Percentiles rank a stretch among this genome's conserved stretches.
Evolutionary conservation across 2,797 vertebrate species (phyloP).

Genomic region (Champsocephalus gunnari): DNA sequence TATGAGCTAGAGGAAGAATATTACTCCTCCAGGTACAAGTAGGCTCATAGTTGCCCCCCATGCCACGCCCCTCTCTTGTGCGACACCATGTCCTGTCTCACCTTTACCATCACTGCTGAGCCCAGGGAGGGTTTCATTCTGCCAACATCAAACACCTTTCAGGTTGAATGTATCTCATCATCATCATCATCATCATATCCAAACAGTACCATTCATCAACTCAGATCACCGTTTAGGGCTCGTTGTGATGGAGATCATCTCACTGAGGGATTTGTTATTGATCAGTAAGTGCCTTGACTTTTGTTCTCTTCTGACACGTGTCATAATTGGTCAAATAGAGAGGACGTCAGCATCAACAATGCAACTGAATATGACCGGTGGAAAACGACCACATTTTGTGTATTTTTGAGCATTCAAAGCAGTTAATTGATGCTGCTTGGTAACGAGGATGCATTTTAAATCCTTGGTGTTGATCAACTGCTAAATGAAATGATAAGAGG

Average conservation of each 20-base stretch:
- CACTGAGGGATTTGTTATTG: constrained; percentile 33
- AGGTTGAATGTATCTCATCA: constrained; percentile 21
- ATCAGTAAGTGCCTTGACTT: constrained; percentile 55
- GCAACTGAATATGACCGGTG: constrained; percentile 18
- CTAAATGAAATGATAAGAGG: constrained; percentile 10
- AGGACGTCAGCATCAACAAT: constrained; percentile 16
- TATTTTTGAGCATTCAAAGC: constrained; percentile 1
- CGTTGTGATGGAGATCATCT: constrained; percentile 32
- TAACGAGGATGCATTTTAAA: constrained; percentile 1
- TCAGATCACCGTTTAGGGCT: constrained; percentile 23
- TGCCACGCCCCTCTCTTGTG: constrained; percentile 51
- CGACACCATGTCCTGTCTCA: constrained; percentile 56
- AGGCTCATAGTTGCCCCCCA: constrained; percentile 79
- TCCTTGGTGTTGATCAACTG: constrained; percentile 7
- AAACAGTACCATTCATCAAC: constrained; percentile 42
- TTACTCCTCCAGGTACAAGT: constrained; percentile 99
- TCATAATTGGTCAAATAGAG: constrained; percentile 8
- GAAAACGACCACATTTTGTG: neutral
- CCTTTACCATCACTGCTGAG: constrained; percentile 56
- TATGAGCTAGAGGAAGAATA: constrained; percentile 99
- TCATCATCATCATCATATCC: constrained; percentile 10
- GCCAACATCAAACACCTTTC: constrained; percentile 24
- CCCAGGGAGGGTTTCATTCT: constrained; percentile 40
- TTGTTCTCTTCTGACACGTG: constrained; percentile 5
- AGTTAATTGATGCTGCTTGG: neutral